Base-by-base conservation (phyloP, 2,797 vertebrate species). In the Fistularia commersonii region DNA sequence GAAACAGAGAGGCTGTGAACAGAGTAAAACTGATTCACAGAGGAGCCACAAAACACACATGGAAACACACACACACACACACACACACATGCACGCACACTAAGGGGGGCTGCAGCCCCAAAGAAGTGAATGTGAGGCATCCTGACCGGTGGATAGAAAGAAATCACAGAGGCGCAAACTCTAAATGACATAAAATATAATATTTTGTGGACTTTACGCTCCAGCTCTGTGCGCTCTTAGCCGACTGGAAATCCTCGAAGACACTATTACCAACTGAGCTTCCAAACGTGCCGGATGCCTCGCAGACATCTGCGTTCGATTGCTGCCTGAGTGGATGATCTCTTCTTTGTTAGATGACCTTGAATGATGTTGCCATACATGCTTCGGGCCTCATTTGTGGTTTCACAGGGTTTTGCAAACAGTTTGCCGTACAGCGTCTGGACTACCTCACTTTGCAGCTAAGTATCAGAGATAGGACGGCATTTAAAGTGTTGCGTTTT, bases 291-390 rank as follows among this genome's bases (percentile, higher is more conserved):
- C 15, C 36, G 4, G 8, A 7, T 75, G 40, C 7, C 47, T 45
- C 13, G 56, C 50, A 54, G 79, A 69, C 64, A 79, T 81, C 69
- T 83, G 65, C 40, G 35, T 70, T 54, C 54, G 64, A 81, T 74
- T 4, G 2, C 2, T 6, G 41, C 37, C 41, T 11, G 6, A 52
- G 9, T 32, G 37, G 38, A 67, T 0, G 14, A 51, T 45, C 34
- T 47, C 61, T 55, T 45, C 34, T 47, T 63, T 55, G 33, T 64
- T 62, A 43, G 66, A 41, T 60, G 33, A 6, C 8, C 14, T 44
- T 37, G 43, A 54, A 48, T 32, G 14, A 41, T 43, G 54, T 35
- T 39, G 3, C 48, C 6, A 6, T 39, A 13, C 1, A 43, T 61
- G 41, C 39, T 57, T 47, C 40, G 48, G n/a, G 35, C 31, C 37